A percentile compares a stretch with the other conserved stretches of the same genome.
Conservation (phyloP, 2,113 vertebrate genomes). For the Pseudorectes ferrugineus region DNA sequence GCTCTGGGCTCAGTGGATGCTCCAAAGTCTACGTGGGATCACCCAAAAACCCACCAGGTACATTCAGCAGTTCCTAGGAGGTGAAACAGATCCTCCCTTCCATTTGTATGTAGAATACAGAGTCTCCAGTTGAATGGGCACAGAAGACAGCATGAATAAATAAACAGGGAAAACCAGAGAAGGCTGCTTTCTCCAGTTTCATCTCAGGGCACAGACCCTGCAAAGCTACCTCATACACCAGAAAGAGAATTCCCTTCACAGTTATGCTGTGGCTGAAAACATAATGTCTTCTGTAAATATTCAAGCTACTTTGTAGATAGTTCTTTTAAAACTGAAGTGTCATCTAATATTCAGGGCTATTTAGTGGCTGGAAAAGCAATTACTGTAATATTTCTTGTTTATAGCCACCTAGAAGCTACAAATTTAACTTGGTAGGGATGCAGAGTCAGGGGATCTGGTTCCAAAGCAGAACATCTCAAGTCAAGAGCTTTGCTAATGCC, state of each 20-base stretch:
- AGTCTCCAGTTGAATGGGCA: not conserved
- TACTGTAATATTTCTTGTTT: not conserved
- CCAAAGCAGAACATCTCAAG: not conserved
- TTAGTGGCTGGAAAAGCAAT: slow-evolving; percentile 4
- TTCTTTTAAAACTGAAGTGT: slow-evolving; percentile 14
- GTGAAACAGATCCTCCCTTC: not conserved
- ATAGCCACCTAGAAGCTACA: slow-evolving; percentile 5
- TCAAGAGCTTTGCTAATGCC: slow-evolving; percentile 29
- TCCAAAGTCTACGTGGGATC: not conserved
- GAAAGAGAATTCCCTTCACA: not conserved
- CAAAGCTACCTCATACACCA: not conserved
- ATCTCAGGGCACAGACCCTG: not conserved
- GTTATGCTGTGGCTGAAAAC: not conserved
- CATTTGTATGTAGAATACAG: rapidly evolving
- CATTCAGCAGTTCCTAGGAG: not conserved
- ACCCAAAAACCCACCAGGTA: not conserved
- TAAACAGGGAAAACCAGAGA: not conserved
- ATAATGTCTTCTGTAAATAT: not conserved
- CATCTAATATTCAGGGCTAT: slow-evolving; percentile 29
- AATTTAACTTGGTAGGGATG: not conserved
- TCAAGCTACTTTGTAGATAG: not conserved
- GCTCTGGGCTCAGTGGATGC: not conserved
- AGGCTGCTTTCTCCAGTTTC: not conserved
- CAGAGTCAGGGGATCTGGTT: not conserved
- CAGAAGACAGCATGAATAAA: not conserved